phyloP scores from a whole-genome alignment of 2,888 invertebrate species.

The Syritta pipiens region DNA sequence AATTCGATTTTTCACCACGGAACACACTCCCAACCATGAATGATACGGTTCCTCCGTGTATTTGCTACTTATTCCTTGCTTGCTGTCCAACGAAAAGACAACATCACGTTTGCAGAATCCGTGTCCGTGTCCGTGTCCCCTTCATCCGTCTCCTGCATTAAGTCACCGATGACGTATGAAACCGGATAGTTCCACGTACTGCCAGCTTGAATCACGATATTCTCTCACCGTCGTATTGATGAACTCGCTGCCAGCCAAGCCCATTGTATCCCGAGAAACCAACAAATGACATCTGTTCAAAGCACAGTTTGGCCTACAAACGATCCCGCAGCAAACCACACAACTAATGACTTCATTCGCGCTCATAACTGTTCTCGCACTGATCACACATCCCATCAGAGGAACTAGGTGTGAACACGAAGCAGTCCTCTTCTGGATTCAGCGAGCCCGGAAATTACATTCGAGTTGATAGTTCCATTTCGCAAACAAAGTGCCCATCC shows the following conservation, averaged over 20 bases:
- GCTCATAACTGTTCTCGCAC: constrained; percentile 45
- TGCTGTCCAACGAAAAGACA: neutral
- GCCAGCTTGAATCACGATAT: constrained; percentile 1
- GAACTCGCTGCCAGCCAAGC: neutral
- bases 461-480: constrained; percentile 39
- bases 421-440: constrained; percentile 12
- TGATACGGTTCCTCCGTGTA: neutral
- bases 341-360: constrained; percentile 49
- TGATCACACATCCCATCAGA: constrained; percentile 11
- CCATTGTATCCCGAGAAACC: neutral
- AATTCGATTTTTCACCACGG: constrained; percentile 23
- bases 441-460: constrained; percentile 43
- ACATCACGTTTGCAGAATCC: neutral
- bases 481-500: constrained; percentile 33
- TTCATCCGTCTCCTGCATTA: constrained; percentile 1
- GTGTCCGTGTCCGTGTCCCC: neutral
- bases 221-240: neutral
- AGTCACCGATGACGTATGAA: neutral
- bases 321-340: neutral
- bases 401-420: constrained; percentile 43
- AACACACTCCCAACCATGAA: constrained; percentile 4
- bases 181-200: constrained; percentile 1
- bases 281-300: constrained; percentile 3
- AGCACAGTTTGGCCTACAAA: constrained; percentile 22
- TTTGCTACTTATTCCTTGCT: no score